Evolutionary conservation across 2,797 vertebrate species (phyloP), one percentile per base, ranked within the genome.

Genomic region (Sebastes steindachneri): DNA sequence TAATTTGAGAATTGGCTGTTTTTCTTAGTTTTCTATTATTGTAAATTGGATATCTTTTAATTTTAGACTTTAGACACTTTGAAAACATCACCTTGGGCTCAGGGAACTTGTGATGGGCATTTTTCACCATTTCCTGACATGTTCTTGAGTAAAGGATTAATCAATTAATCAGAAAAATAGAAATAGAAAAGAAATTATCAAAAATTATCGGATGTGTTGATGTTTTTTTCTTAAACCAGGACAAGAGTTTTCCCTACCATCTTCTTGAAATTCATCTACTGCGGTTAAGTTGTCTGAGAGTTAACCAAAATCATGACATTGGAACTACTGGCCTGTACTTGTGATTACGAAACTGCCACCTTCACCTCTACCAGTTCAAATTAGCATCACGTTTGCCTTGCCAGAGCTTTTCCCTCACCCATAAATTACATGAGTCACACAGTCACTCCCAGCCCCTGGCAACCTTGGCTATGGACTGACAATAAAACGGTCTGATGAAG

Each of bases 391-490:
- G 25, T 85, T 74, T 82, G 68, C 55, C 58, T 25, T n/a, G 12
- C 55, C 74, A 31, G 41, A 70, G 7, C 68, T 51, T 90, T 84
- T 66, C 54, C 55, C 68, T 68, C 71, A 33, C 73, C 71, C 37
- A 89, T 90, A 80, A 90, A 92, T 89, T 87, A 75, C 82, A 65
- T 79, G 26, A 78, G 72, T 91, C 89, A 86, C 86, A 80, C 76
- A 79, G 79, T 79, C 72, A 37, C 71, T 82, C 69, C 68, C 65
- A 31, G 77, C 85, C 86, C 85, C 86, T 83, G 87, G 87, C 80
- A 92, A 88, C 89, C 83, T 82, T 90, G 86, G 84, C 73, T 76
- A 58, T 88, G 83, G 80, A 80, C 83, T 67, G 88, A 69, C 74
- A 74, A 73, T 88, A 64, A 88, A 91, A 89, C 80, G 55, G 82